Conservation (phyloP, 1,140 invertebrate species). For the Drosophila malerkotliana region DNA sequence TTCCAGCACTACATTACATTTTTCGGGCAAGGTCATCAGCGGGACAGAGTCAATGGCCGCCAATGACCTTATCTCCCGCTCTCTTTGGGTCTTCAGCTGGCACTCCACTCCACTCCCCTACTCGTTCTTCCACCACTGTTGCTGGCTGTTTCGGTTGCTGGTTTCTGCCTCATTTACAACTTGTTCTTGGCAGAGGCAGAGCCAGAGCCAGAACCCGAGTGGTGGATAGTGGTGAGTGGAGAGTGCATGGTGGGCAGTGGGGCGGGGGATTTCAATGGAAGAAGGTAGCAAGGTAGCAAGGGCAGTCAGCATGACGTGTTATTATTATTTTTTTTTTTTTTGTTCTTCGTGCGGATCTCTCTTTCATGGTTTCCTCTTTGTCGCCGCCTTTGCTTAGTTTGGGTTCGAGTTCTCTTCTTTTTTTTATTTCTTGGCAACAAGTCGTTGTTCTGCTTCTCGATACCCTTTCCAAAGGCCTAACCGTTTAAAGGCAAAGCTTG, state of each 20-base stretch:
- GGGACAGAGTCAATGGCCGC: constrained; percentile 83
- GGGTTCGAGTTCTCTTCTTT: constrained; percentile 58
- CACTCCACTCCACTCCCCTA: constrained; percentile 15
- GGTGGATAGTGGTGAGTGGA: background rate
- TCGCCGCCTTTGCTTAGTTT: constrained; percentile 51
- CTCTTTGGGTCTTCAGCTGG: constrained; percentile 32
- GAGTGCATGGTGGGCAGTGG: background rate
- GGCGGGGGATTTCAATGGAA: background rate
- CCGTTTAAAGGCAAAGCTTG: background rate
- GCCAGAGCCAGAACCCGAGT: constrained; percentile 21
- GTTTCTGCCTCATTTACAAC: constrained; percentile 71
- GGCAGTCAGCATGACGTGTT: constrained; percentile 77
- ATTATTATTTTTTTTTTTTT: constrained; percentile 57
- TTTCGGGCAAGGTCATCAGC: constrained; percentile 83
- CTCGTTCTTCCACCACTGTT: constrained; percentile 25
- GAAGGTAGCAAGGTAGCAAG: constrained; percentile 8
- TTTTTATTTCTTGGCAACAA: constrained; percentile 79
- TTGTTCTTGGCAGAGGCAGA: constrained; percentile 66
- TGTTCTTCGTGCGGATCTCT: constrained; percentile 44
- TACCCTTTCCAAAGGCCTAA: background rate
- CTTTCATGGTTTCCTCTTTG: constrained; percentile 63
- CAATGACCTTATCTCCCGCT: constrained; percentile 77
- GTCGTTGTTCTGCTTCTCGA: constrained; percentile 46
- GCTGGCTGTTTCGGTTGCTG: background rate
- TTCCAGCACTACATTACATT: constrained; percentile 61